Base-by-base conservation (phyloP, 2,888 invertebrate species). In the Lapara coniferarum region DNA sequence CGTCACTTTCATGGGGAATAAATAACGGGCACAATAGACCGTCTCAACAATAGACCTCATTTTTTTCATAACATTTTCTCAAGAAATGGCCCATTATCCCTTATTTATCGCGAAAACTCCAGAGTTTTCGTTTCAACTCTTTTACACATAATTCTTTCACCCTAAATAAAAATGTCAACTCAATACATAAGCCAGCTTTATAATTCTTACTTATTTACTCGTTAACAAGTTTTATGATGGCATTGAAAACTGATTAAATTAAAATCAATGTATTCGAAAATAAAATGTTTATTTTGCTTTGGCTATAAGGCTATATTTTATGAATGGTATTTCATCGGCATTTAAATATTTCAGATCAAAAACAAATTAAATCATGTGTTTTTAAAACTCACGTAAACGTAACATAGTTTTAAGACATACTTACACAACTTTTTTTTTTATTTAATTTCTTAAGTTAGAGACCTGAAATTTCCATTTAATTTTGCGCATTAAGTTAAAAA, bases 61-160 rank as follows among this genome's bases (percentile, higher is more conserved):
- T 86, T 87, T 80, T 84, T 83, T 85, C 84, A 81, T 87, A 85
- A 85, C 84, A 88, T 85, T 88, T 87, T 85, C 79, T 79, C 77
- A 78, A 87, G 86, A 78, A 88, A 89, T 89, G 84, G 89, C 76
- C 88, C 87, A 89, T 89, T 89, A 87, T 84, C 78, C 80, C 74
- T 84, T 88, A 89, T 89, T 88, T 89, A 89, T 89, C 76, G 84
- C 85, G 81, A 77, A 78, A 81, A 86, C 80, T 87, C 84, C 75
- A 78, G 78, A 81, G 78, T 78, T 80, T 63, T 80, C 78, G 79
- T 77, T 80, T 82, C 80, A 85, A 86, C 87, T 85, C 85, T 84
- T 86, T 83, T 84, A 81, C 80, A 84, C 81, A 81, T 81, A 82
- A 77, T 78, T 82, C 74, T 77, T 80, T 75, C 71, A 55, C 72